Base-by-base conservation (phyloP, 2,113 vertebrate genomes). In the Bombycilla garrulus region DNA sequence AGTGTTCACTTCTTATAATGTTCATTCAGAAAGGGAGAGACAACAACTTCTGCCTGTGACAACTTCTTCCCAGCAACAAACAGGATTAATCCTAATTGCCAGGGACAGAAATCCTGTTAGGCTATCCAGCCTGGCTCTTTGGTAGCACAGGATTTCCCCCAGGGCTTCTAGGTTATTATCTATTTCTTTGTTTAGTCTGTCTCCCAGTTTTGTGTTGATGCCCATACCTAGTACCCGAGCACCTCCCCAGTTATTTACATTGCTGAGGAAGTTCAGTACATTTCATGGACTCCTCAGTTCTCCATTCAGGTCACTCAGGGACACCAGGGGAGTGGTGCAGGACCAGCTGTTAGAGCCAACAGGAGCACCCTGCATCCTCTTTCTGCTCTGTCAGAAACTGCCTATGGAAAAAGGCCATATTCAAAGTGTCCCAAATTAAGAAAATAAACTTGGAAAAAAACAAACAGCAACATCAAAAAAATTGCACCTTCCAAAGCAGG, bases 31-130 rank as follows among this genome's bases (percentile, higher is more conserved):
- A 71, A 42, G 50, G 23, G 47, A 80, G 21, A 54, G 26, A 38
- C 42, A 57, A 57, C 16, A 69, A 22, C 66, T 67, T 42, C 85
- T 79, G 60, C 60, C 47, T 54, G n/a, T 50, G 69, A 90, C 70
- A 71, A 28, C 70, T 64, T 70, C 62, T 57, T 50, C n/a, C 56
- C 61, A 44, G 23, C 44, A 42, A 29, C 8, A 36, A 88, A 45
- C 73, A 67, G 79, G 29, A 76, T 71, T 60, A 69, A 64, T 58
- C 33, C 66, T 61, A 77, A 86, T 33, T 79, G 82, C 70, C 48
- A 78, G 65, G 44, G 91, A 86, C 93, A 81, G 86, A 42, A 85
- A 71, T 82, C 78, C 91, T 48, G 44, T 58, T 15, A 60, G 70
- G 23, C 65, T 70, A 4, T 23, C 36, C 64, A 70, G 60, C 5